Percentiles rank a stretch among this genome's conserved stretches.
Conservation (phyloP, 2,113 vertebrate genomes). For the Cervus canadensis region DNA sequence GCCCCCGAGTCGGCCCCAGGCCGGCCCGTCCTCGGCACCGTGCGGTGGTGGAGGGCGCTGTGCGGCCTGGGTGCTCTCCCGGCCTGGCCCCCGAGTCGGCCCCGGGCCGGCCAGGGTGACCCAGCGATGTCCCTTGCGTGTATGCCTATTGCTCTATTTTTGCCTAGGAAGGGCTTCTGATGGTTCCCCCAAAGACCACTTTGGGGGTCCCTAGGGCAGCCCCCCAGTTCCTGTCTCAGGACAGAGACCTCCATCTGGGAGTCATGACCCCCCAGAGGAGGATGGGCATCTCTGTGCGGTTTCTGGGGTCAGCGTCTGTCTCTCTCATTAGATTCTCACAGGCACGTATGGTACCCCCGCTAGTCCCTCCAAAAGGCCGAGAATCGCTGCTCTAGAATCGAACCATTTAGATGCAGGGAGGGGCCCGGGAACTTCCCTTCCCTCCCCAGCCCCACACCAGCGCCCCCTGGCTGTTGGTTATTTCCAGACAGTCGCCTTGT, state of each 20-base stretch:
- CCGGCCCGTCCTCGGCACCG: accelerated
- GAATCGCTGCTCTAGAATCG: accelerated
- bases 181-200: background rate
- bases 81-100: background rate
- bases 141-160: background rate
- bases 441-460: background rate
- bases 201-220: background rate
- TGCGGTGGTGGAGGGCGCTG: background rate
- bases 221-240: too few relatives aligned
- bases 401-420: accelerated
- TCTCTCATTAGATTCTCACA: background rate
- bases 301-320: background rate
- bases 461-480: accelerated
- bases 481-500: background rate
- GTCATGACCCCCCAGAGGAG: background rate
- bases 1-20: background rate
- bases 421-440: background rate
- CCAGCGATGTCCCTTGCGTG: background rate
- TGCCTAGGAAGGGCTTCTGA: background rate
- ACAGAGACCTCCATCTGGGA: background rate
- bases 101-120: too few relatives aligned
- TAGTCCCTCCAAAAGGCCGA: background rate
- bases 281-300: background rate
- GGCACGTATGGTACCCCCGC: accelerated
- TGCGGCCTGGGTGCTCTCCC: accelerated